These are phyloP conservation scores for Crocodylus rhombifer DNA, from an alignment of 2,797 vertebrate genomes.

Conservation along the genomic window DNA sequence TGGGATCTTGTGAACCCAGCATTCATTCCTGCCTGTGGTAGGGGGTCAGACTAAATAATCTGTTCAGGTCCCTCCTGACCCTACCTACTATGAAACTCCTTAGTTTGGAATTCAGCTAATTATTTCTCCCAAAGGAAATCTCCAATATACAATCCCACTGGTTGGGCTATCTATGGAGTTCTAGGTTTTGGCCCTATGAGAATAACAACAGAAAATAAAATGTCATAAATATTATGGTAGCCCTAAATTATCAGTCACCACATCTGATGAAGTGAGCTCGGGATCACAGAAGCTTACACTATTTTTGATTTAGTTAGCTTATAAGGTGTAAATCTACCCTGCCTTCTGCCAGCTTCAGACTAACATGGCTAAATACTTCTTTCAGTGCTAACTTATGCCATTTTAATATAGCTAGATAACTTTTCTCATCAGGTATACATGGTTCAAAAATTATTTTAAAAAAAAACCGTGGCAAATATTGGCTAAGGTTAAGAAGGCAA, in stretches of 20 bases:
- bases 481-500: not conserved
- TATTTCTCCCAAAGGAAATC: not conserved
- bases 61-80: no score
- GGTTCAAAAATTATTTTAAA: not conserved
- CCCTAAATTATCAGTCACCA: no score
- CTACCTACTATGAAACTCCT: no score
- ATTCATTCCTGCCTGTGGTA: no score
- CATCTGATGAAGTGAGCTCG: no score
- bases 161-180: not conserved
- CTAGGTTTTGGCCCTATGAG: not conserved
- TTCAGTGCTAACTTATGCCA: accelerated
- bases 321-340: no score
- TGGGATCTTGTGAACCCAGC: no score
- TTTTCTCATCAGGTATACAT: not conserved
- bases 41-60: no score
- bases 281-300: no score
- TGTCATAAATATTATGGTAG: not conserved
- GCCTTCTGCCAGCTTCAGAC: no score
- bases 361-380: not conserved
- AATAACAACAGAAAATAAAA: not conserved
- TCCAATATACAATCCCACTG: not conserved
- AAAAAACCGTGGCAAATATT: not conserved
- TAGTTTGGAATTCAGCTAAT: no score
- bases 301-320: no score
- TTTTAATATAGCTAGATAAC: not conserved